phyloP scores from a whole-genome alignment of 2,113 vertebrate species.

The Lagopus leucura region DNA sequence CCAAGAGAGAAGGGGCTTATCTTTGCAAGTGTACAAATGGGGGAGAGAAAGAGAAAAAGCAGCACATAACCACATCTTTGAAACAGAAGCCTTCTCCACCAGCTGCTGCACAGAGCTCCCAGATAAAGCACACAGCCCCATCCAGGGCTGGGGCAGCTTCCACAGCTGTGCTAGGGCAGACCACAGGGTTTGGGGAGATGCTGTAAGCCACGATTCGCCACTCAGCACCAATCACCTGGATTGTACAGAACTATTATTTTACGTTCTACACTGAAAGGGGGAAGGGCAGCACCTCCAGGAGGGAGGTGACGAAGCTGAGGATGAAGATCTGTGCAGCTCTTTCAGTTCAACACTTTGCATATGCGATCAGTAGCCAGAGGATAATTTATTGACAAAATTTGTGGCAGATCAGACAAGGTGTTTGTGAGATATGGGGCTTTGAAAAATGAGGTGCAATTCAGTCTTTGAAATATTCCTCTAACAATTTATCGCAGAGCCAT shows the following conservation, averaged over 20 bases:
- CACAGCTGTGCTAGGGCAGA: neutral
- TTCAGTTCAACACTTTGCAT: conserved; percentile 16
- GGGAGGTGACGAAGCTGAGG: neutral
- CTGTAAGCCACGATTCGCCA: neutral
- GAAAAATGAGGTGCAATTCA: conserved; percentile 70
- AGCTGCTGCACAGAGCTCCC: neutral
- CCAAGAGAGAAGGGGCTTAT: neutral
- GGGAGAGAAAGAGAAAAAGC: neutral
- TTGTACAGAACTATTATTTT: neutral
- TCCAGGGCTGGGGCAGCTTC: neutral
- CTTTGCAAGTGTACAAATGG: neutral
- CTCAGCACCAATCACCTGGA: accelerated
- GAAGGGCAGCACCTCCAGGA: accelerated
- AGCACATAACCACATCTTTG: neutral
- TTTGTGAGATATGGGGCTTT: conserved; percentile 47
- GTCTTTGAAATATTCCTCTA: conserved; percentile 63
- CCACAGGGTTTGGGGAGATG: neutral
- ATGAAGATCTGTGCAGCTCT: neutral
- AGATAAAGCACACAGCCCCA: accelerated
- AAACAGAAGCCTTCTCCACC: neutral
- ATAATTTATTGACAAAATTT: conserved; percentile 62
- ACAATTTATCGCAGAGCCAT: conserved; percentile 42
- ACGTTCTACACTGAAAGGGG: neutral
- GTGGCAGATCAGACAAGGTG: conserved; percentile 62
- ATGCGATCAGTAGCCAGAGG: neutral